Evolutionary conservation across 2,797 vertebrate species (phyloP), one percentile per base, ranked within the genome.

Genomic region (Chaenodraco wilsoni): DNA sequence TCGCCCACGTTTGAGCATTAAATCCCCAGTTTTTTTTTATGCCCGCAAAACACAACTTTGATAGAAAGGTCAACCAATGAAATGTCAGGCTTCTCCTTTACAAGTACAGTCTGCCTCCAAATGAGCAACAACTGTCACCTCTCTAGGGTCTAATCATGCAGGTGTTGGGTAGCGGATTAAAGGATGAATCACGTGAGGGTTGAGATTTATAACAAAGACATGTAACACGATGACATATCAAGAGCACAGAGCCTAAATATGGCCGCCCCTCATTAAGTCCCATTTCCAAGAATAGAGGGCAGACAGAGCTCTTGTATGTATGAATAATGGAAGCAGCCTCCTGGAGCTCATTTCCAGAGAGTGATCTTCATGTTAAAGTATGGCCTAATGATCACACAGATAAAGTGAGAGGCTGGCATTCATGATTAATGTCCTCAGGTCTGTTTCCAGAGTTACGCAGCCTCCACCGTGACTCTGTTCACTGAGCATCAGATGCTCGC

Each of bases 271-370:
- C 82, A 93, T 93, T 92, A 92, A 83, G 83, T 65, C 83, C 82
- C 71, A 85, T 88, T 90, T 93, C 92, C 84, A 90, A 87, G 87
- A 94, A 94, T 92, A 93, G 92, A 79, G 69, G 67, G 69, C 81
- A 81, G 80, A 58, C 78, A 72, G 77, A 66, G 76, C 81, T 88
- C 89, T 71, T 84, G 83, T 82, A 86, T 80, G 78, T 87, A 93
- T 94, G 89, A 94, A 93, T 94, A 94, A 95, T 94, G 84, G 66
- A 93, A 84, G 84, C 83, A 78, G 90, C 85, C 90, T 89, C 80
- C 83, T 90, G 88, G 87, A 93, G 85, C 87, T 91, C 85, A 91
- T 94, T 91, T 93, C 89, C 85, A 92, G 78, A 78, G 78, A 88
- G 81, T 78, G 83, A 90, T 93, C 84, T 91, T 91, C 84, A 81